These are phyloP conservation scores for Turnix velox DNA, from an alignment of 2,113 vertebrate genomes.

Conservation along the genomic window DNA sequence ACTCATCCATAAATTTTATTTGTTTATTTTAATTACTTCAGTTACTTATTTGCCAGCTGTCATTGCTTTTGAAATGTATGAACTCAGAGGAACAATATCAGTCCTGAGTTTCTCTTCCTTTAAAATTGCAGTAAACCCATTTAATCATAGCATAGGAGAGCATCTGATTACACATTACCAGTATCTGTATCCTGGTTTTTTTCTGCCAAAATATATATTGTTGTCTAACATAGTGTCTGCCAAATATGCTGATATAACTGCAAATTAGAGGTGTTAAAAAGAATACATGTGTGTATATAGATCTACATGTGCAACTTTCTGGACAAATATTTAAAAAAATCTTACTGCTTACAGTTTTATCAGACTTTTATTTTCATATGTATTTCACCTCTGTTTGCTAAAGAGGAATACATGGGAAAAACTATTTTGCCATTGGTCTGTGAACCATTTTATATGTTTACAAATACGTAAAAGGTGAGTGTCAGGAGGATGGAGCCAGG, in stretches of 20 bases:
- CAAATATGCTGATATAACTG: neutral
- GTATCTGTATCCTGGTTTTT: neutral
- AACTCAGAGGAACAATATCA: neutral
- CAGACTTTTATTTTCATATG: neutral
- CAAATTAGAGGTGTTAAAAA: neutral
- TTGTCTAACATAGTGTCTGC: neutral
- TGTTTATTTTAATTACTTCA: no score
- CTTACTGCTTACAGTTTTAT: neutral
- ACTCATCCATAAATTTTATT: neutral
- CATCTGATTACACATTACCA: neutral
- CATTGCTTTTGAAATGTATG: neutral
- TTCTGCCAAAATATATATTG: neutral
- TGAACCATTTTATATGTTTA: no score
- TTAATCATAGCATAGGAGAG: conserved; percentile 41
- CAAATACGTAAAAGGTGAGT: no score
- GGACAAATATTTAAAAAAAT: neutral
- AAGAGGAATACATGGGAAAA: neutral
- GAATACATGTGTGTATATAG: neutral
- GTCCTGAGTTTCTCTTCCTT: neutral
- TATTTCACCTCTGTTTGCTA: neutral
- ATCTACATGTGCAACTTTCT: neutral
- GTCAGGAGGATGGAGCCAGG: no score
- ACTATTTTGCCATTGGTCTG: neutral
- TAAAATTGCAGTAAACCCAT: neutral
- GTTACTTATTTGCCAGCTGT: neutral